Evolutionary conservation across 1,140 invertebrate genomes (phyloP), one percentile per base, ranked within the genome.

Genomic region (Drosophila quadrilineata): DNA sequence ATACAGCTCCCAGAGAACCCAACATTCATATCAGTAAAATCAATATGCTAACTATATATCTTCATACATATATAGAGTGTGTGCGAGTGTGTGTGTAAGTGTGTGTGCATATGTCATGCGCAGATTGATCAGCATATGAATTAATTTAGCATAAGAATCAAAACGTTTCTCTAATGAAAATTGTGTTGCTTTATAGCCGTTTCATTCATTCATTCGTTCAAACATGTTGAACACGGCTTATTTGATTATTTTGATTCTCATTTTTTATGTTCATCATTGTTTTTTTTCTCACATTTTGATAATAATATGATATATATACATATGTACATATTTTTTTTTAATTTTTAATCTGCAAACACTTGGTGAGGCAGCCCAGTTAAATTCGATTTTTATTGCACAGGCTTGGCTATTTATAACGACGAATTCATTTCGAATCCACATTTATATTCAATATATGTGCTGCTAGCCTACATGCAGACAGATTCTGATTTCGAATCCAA

Each of bases 131-230:
- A 84, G 79, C 69, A 84, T 84, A 71, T 85, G 77, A 84, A 84
- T 84, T 43, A 71, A 40, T 60, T 77, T 84, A 85, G 79, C 77
- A 84, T 84, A 71, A 85, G 79, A 84, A 84, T 84, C 70, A 67
- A 84, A 85, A 67, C 79, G 77, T 74, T 85, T 84, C 79, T 85
- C 73, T 64, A 85, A 85, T 74, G 65, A 85, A 85, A 77, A 85
- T 36, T 53, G 54, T 62, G n/a, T 82, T 64, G 56, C 60, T 65
- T 84, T 71, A 74, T 72, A 21, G 12, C 9, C 24, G n/a, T 45
- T 50, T 49, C 69, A 58, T 75, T 82, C 77, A 82, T 84, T 77
- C 24, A 75, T 68, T 56, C 41, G 43, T 28, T 33, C 28, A 72
- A 72, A 82, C 76, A 76, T 80, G 76, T 80, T 70, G 58, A 10